Evolutionary conservation across 1,140 invertebrate genomes (phyloP).

Genomic region (Oppia nitens): DNA sequence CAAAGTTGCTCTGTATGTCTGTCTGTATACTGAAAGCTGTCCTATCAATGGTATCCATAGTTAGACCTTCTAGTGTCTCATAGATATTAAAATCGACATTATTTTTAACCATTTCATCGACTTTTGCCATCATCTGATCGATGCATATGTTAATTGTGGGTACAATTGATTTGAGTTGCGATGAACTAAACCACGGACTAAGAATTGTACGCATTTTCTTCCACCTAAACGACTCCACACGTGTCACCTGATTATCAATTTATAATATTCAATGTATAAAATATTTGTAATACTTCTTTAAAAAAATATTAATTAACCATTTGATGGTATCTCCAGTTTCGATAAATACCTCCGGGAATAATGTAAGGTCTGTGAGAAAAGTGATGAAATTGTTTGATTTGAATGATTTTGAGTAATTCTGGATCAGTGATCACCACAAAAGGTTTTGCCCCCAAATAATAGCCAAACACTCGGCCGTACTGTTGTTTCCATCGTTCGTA

Average conservation of each 20-base stretch:
- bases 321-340: conserved; percentile 4
- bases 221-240: conserved; percentile 27
- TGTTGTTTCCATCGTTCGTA: conserved; percentile 25
- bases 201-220: conserved; percentile 34
- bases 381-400: conserved; percentile 28
- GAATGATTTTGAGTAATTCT: conserved; percentile 27
- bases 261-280: neutral
- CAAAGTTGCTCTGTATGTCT: conserved; percentile 9
- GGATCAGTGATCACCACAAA: conserved; percentile 26
- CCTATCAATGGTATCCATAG: conserved; percentile 34
- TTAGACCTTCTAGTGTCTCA: conserved; percentile 31
- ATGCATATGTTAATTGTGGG: conserved; percentile 26
- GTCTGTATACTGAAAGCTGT: conserved; percentile 31
- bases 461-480: conserved; percentile 28
- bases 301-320: neutral
- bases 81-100: conserved; percentile 24
- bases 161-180: conserved; percentile 33
- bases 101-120: conserved; percentile 17
- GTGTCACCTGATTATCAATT: conserved; percentile 17
- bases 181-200: conserved; percentile 35
- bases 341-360: conserved; percentile 1
- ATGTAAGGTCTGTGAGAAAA: conserved; percentile 24
- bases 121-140: conserved; percentile 22
- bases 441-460: conserved; percentile 26
- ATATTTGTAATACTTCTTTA: neutral